phyloP scores from a whole-genome alignment of 2,888 invertebrate genomes.

The Dynastes hyllus region DNA sequence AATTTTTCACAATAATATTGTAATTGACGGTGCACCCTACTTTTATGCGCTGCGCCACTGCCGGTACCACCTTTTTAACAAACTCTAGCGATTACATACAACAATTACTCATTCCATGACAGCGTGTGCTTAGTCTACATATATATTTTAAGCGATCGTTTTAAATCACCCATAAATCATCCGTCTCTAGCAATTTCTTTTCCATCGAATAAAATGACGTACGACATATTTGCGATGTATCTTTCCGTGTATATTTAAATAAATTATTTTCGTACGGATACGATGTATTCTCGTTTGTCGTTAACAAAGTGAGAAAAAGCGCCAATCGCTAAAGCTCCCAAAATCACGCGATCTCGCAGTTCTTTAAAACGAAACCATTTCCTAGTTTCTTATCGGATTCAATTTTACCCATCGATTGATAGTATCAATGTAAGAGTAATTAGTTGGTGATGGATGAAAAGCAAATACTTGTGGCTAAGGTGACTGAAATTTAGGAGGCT shows the following conservation, averaged over 20 bases:
- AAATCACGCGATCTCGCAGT: constrained; percentile 24
- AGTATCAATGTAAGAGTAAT: background rate
- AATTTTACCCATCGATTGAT: background rate
- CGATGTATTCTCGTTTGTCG: constrained; percentile 33
- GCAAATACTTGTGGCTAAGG: background rate
- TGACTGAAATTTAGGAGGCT: background rate
- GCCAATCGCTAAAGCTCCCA: constrained; percentile 6
- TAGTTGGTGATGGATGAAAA: no score
- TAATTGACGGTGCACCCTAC: no score
- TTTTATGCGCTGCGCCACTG: no score
- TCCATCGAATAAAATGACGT: background rate
- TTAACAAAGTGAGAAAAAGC: constrained; percentile 41
- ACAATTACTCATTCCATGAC: no score
- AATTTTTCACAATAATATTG: no score
- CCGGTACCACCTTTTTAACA: no score
- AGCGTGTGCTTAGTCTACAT: no score
- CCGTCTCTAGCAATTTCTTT: no score
- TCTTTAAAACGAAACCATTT: constrained; percentile 10
- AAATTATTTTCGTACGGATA: constrained; percentile 33
- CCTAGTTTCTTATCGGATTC: constrained; percentile 45
- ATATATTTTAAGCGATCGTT: no score
- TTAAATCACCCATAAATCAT: no score
- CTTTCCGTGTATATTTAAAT: constrained; percentile 13
- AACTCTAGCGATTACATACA: no score
- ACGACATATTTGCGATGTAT: constrained; percentile 1